Evolutionary conservation across 2,888 invertebrate species (phyloP).

Genomic region (Empis livida): DNA sequence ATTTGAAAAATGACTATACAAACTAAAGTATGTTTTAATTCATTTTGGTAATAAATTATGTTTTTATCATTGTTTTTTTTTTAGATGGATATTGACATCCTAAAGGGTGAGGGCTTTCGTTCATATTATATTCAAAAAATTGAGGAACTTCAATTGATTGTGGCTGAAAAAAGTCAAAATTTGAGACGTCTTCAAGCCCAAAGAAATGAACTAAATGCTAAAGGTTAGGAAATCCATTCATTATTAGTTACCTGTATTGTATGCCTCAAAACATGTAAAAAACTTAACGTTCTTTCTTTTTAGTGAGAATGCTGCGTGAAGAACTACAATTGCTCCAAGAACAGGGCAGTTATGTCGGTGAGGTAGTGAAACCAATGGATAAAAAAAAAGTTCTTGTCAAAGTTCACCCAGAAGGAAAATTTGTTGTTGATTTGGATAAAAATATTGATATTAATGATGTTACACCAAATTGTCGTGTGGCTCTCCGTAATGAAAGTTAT

Average conservation of each 20-base stretch:
- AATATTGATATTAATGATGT: conserved; percentile 98
- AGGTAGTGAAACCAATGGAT: conserved; percentile 99
- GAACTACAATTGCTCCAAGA: conserved; percentile 93
- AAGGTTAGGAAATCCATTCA: conserved; percentile 46
- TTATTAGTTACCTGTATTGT: background rate
- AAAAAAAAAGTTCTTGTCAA: conserved; percentile 99
- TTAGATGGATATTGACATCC: conserved; percentile 31
- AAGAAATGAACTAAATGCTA: conserved; percentile 96
- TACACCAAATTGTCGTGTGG: conserved; percentile 94
- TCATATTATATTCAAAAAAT: conserved; percentile 97
- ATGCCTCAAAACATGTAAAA: too few relatives aligned
- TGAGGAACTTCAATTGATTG: conserved; percentile 88
- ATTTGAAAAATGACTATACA: background rate
- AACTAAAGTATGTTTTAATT: background rate
- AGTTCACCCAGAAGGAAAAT: conserved; percentile 99
- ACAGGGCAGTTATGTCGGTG: conserved; percentile 98
- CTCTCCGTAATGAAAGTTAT: conserved; percentile 95
- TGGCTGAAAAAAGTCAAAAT: conserved; percentile 97
- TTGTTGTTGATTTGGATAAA: conserved; percentile 97
- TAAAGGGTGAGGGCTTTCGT: conserved; percentile 68
- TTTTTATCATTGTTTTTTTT: background rate
- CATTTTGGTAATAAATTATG: background rate
- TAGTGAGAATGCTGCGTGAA: conserved; percentile 93
- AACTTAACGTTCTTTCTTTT: conserved; percentile 14
- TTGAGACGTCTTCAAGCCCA: conserved; percentile 93